Evolutionary conservation across 2,888 invertebrate genomes (phyloP), one percentile per base, ranked within the genome.

Genomic region (Phyllotreta striolata): DNA sequence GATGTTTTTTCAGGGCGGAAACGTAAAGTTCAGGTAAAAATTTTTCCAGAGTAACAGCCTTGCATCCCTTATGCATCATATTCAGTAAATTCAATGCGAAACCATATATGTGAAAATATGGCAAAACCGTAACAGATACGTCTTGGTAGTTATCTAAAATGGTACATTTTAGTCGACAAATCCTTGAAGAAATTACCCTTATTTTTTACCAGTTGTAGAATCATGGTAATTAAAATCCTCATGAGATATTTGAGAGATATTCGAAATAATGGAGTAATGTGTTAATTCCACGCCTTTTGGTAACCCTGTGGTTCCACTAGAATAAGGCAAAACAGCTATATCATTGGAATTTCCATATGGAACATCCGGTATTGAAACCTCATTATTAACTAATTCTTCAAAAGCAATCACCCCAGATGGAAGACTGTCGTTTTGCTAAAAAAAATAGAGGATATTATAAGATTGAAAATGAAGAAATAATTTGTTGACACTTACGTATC

Each of bases 291-390:
- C 91, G 1, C 91, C 91, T 82, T 92, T 92, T 0, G 92, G 89
- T 55, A 90, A 67, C 0, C 95, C 95, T 0, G 94, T 95, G 0
- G 95, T 95, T 0, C 92, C 92, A 78, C 93, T 93, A 1, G 93
- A 94, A 24, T 62, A 95, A 0, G 93, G 93, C 74, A 95, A 81
- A 38, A 91, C 80, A 0, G 86, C 86, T 3, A 89, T 78, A 70
- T 91, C 91, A 71, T 83, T 82, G 9, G 83, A 77, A 52, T 77
- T 82, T 24, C 84, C 71, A 46, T 79, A 77, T 44, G 63, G 47
- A 63, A 84, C 83, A 71, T 88, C 86, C 1, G 85, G 80, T 73
- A 84, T 82, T 14, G 83, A 83, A 80, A 63, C 74, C 43, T 77
- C 76, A 83, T 35, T 39, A 40, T 67, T 60, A 9, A 62, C 41